A percentile compares a stretch with the other conserved stretches of the same genome.
These are phyloP conservation scores for Melipona quadrifasciata DNA, from an alignment of 1,140 invertebrate genomes.

Conservation along the genomic window DNA sequence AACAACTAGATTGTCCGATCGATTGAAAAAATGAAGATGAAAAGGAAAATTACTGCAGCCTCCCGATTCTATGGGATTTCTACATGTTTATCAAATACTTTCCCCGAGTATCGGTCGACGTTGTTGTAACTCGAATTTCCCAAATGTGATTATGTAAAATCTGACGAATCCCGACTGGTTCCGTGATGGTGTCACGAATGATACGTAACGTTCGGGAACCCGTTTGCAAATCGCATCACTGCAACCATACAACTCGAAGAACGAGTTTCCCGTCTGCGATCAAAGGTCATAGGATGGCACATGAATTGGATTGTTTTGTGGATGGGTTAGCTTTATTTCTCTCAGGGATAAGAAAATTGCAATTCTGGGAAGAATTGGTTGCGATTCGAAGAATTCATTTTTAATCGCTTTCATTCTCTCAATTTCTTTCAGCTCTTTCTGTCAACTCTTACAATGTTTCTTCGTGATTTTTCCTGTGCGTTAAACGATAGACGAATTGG, in stretches of 20 bases:
- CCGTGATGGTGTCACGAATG: background rate
- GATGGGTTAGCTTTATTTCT: background rate
- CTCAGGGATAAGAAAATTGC: background rate
- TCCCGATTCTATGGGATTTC: background rate
- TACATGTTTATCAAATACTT: slow-evolving; percentile 25
- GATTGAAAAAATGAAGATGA: background rate
- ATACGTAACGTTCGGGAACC: slow-evolving; percentile 27
- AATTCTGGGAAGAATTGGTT: background rate
- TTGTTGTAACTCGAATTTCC: slow-evolving; percentile 24
- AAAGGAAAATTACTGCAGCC: background rate
- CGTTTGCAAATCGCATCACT: slow-evolving; percentile 18
- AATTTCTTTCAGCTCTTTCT: background rate
- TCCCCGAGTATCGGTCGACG: background rate
- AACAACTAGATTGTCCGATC: background rate
- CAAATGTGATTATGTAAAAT: slow-evolving; percentile 51
- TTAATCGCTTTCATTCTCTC: no score
- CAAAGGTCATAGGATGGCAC: no score
- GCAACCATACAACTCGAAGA: background rate
- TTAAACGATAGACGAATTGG: no score
- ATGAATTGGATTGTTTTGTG: background rate
- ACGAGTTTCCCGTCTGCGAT: background rate
- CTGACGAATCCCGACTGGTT: slow-evolving; percentile 25
- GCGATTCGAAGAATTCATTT: no score
- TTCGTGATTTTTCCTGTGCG: no score
- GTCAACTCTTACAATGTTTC: background rate